Evolutionary conservation across 2,113 vertebrate species (phyloP), one percentile per base, ranked within the genome.

Genomic region (Corythoichthys intestinalis): DNA sequence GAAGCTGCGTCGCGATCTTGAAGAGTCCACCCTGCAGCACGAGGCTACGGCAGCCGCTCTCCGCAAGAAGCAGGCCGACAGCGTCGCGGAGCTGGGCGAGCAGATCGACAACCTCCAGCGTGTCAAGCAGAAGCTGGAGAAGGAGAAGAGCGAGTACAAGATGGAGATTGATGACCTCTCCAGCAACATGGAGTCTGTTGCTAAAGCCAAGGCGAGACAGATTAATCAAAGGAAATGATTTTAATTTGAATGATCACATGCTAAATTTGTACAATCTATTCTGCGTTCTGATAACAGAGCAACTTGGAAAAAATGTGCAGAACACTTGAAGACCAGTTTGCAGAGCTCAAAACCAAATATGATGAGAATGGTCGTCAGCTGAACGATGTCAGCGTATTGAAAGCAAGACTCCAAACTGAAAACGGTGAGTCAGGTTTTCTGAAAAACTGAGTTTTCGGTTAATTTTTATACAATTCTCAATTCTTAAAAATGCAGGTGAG

Each of bases 281-380:
- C n/a, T 9, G 3, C n/a, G 15, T 53, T 41, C 4, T 65, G 49
- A 11, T 73, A 14, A 38, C 10, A 96, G 95, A 89, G 87, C 70
- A 95, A 94, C 58, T 86, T 95, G 68, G 96, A 98, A 72, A 98
- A 96, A 88, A 93, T 95, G 88, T 94, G 94, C 34, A 89, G 93
- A 13, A 89, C 93, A 0, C 87, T 97, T 10, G 96, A 98, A 74
- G 96, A 98, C 68, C 96, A 97, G 7, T 71, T 94, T 17, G 94
- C 90, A 80, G 96, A 98, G 65, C 67, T 93, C 7, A 97, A 94
- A 76, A 39, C 88, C 28, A 85, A 88, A 73, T 83, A 87, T 79
- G 87, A 87, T 49, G 87, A 88, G 41, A 85, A 88, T 3, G 78
- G 84, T 52, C 87, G 87, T 49, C 85, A 88, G 56, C 66, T 87